A percentile compares a stretch with the other conserved stretches of the same genome.
phyloP scores from a whole-genome alignment of 2,888 invertebrate species.

The Rhyacophila evoluta region DNA sequence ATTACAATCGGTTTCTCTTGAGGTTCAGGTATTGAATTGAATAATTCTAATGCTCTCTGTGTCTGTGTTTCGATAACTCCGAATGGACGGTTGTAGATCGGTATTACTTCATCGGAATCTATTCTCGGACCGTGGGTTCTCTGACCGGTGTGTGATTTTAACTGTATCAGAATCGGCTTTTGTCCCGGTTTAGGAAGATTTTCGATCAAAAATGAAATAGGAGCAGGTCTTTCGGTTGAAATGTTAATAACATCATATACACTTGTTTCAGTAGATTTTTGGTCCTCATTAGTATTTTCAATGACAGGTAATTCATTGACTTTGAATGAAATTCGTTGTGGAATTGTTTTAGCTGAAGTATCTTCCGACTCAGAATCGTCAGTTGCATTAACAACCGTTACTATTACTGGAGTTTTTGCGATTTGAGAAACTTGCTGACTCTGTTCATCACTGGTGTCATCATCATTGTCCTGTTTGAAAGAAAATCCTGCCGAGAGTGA shows the following conservation, averaged over 20 bases:
- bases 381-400: conserved; percentile 26
- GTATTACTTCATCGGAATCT: conserved; percentile 42
- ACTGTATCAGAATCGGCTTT: conserved; percentile 51
- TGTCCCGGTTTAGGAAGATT: conserved; percentile 53
- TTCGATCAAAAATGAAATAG: conserved; percentile 49
- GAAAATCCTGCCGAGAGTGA: conserved; percentile 69
- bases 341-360: not conserved
- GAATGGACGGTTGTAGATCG: conserved; percentile 47
- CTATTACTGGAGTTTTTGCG: conserved; percentile 45
- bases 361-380: conserved; percentile 22
- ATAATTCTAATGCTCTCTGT: conserved; percentile 26
- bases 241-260: not conserved
- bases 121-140: conserved; percentile 53
- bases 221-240: conserved; percentile 44
- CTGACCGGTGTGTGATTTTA: conserved; percentile 49
- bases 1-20: conserved; percentile 28
- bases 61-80: conserved; percentile 40
- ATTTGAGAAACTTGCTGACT: conserved; percentile 46
- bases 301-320: conserved; percentile 45
- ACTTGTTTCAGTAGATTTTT: conserved; percentile 8
- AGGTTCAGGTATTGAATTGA: conserved; percentile 42
- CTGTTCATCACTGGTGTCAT: conserved; percentile 37
- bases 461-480: conserved; percentile 57
- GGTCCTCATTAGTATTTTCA: conserved; percentile 32
- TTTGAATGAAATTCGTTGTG: conserved; percentile 45